These are phyloP conservation scores for Lordiphosa fenestrarum DNA, from an alignment of 2,888 invertebrate genomes.

Conservation along the genomic window DNA sequence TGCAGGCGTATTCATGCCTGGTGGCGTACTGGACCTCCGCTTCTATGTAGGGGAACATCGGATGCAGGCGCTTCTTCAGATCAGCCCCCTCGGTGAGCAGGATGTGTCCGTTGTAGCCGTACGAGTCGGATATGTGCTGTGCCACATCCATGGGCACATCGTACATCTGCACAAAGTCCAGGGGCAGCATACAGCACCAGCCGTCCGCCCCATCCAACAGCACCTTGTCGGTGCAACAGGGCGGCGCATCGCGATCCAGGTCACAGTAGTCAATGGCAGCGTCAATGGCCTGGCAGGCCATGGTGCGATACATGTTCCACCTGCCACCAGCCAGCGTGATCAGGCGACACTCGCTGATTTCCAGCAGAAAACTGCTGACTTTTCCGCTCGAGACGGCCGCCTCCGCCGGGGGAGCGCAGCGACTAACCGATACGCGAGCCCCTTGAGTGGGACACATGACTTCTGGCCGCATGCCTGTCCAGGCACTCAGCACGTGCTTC, in stretches of 20 bases:
- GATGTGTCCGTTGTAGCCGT: constrained; percentile 96
- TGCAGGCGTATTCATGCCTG: constrained; percentile 96
- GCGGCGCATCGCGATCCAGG: constrained; percentile 84
- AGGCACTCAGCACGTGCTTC: constrained; percentile 97
- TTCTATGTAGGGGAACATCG: constrained; percentile 98
- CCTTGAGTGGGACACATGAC: constrained; percentile 97
- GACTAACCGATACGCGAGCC: constrained; percentile 83
- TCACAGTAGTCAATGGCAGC: constrained; percentile 86
- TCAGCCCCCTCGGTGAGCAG: constrained; percentile 86
- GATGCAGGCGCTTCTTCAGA: constrained; percentile 88
- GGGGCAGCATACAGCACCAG: constrained; percentile 98
- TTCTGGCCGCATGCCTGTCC: constrained; percentile 97
- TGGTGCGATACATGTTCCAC: constrained; percentile 98
- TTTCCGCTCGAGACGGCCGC: constrained; percentile 78
- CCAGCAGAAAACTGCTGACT: constrained; percentile 98
- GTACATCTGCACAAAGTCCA: constrained; percentile 98
- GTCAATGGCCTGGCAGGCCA: constrained; percentile 98
- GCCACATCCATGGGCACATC: constrained; percentile 98
- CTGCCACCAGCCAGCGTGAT: constrained; percentile 99
- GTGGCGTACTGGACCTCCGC: constrained; percentile 95
- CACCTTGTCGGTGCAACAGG: constrained; percentile 91
- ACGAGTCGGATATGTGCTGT: constrained; percentile 95
- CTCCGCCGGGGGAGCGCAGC: neutral
- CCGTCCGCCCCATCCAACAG: constrained; percentile 97
- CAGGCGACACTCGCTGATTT: constrained; percentile 92